These are phyloP conservation scores for rat (Rattus norvegicus) DNA, from an alignment of 2,113 vertebrate genomes.

Conservation along the genomic window GRCr8 NC_086022.1:162928501-162929000, in stretches of 20 bases:
- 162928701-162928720: neutral
- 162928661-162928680: neutral
- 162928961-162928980: too few species aligned
- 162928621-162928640: neutral
- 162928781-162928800: neutral
- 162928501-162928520: too few species aligned
- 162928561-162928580: neutral
- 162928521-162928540: too few species aligned
- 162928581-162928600: neutral
- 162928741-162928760: neutral
- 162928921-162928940: neutral
- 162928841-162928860: neutral
- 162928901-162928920: neutral
- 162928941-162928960: neutral
- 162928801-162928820: neutral
- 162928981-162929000: neutral
- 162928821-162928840: neutral
- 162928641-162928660: neutral
- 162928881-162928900: neutral
- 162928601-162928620: neutral
- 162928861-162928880: neutral
- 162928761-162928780: neutral
- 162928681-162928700: neutral
- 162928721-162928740: neutral
- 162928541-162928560: too few species aligned